Base-by-base conservation (phyloP, 2,888 invertebrate genomes). In the Cotesia congregata region DNA sequence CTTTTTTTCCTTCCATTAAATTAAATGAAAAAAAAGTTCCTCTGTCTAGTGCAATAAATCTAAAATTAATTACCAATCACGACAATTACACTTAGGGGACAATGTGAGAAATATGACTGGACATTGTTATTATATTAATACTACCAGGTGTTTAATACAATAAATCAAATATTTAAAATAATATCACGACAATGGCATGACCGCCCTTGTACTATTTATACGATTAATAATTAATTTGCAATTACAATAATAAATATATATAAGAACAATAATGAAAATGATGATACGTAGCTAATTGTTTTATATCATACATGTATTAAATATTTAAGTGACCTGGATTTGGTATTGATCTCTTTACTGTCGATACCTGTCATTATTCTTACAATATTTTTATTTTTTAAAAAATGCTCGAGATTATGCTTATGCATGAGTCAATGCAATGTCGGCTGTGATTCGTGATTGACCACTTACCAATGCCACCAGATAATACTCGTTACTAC, bases 321-420 rank as follows among this genome's bases (percentile, higher is more conserved):
- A 50, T 50, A 50, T 50, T 50, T 50, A 50, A 50, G 50, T 50
- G 50, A 50, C 50, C 50, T 50, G 50, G 50, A 50, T 50, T 50
- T 50, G 7, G 50, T 50, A 50, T 50, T 50, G 50, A 50, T 50
- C 12, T 50, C 12, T 50, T 50, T 50, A 50, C 30, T 30, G 30
- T 50, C 50, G 50, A 4, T 50, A 50, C 50, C 3, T 50, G 50
- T 50, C 12, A 12, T 12, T 50, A 50, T 50, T 50, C 9, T 12
- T 12, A 30, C 30, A 30, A 30, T 30, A 50, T 50, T 50, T 50
- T 50, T 50, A 50, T 50, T 50, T 50, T 50, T 50, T 50, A 6
- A 12, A 12, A 50, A 30, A 30, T 30, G 2, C 30, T 30, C 30
- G 30, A 30, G 50, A 12, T 50, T 50, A 9, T 12, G 50, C 7